Evolutionary conservation across 2,888 invertebrate genomes (phyloP), one percentile per base, ranked within the genome.

Genomic region (Drosophila nigritarsus): DNA sequence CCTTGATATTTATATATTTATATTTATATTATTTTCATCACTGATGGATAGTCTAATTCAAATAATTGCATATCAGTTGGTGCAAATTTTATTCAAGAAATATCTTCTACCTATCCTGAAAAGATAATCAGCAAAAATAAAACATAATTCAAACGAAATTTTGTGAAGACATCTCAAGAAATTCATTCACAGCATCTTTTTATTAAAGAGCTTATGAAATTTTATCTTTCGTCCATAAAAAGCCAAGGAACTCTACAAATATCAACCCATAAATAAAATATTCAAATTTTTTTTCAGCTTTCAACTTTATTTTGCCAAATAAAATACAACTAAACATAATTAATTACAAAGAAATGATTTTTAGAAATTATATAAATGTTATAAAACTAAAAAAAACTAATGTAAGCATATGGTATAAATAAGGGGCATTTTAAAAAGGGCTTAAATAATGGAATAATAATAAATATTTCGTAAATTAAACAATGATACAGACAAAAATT

Each of bases 301-400:
- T 88, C 65, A 75, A 80, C 78, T 86, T 88, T 86, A 86, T 86
- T 86, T 78, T 67, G 59, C 68, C 68, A 80, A 75, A 78, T 45
- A 72, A 59, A 59, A 60, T 53, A 64, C 65, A 73, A 49, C 36
- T 79, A 61, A 56, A 62, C 61, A 79, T 59, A 74, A 58, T 15
- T 74, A 69, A 63, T 40, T 79, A 80, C 65, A 77, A 63, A 29
- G 40, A 82, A 73, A 66, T 77, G 65, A 77, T 76, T 36, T 24
- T 32, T 61, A 71, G 65, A 79, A 75, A 75, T 73, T 67, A 81
- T 61, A 69, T 49, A 67, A 62, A 54, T 65, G 18, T 29, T 56
- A 40, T 29, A 64, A 48, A 66, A 71, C 48, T 72, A 75, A 51
- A 73, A 69, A 38, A 18, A 56, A 42, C 58, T 65, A 62, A 73